Evolutionary conservation across 2,888 invertebrate species (phyloP).

Genomic region (Andrena hattorfiana): DNA sequence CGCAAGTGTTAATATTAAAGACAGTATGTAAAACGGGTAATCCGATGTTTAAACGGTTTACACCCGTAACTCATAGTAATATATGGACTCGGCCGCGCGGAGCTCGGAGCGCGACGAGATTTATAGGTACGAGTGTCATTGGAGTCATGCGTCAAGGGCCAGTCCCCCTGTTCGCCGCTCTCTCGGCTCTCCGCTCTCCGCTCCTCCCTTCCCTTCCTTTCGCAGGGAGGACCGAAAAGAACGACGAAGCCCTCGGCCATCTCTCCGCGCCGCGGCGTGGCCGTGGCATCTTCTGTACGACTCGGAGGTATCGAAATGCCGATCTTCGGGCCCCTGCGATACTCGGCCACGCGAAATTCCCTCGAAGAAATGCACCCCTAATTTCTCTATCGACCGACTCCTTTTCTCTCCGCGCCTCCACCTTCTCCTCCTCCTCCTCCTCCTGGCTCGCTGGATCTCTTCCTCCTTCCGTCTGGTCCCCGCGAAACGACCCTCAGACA

Average conservation of each 20-base stretch:
- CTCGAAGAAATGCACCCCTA: conserved; percentile 47
- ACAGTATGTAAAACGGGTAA: conserved; percentile 83
- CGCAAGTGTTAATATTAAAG: conserved; percentile 82
- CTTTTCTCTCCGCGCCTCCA: conserved; percentile 12
- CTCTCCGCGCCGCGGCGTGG: conserved; percentile 15
- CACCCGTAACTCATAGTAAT: conserved; percentile 84
- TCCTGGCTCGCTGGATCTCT: background rate
- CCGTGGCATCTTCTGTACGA: conserved; percentile 35
- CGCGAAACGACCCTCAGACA: conserved; percentile 31
- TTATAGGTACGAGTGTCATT: conserved; percentile 84
- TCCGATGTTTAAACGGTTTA: conserved; percentile 84
- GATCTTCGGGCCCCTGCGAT: conserved; percentile 54
- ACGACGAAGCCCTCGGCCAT: conserved; percentile 39
- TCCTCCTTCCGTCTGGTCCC: conserved; percentile 16
- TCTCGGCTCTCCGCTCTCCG: conserved; percentile 14
- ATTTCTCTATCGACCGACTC: conserved; percentile 49
- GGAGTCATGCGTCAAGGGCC: conserved; percentile 81
- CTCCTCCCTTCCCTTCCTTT: background rate
- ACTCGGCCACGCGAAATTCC: conserved; percentile 45
- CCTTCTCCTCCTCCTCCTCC: conserved; percentile 1
- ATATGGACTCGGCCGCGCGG: conserved; percentile 80
- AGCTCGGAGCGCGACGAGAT: conserved; percentile 79
- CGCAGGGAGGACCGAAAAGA: conserved; percentile 27
- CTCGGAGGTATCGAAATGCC: conserved; percentile 54
- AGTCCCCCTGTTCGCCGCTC: conserved; percentile 37